These are phyloP conservation scores for Temnothorax rugatulus DNA, from an alignment of 2,888 invertebrate species.

Conservation along the genomic window DNA sequence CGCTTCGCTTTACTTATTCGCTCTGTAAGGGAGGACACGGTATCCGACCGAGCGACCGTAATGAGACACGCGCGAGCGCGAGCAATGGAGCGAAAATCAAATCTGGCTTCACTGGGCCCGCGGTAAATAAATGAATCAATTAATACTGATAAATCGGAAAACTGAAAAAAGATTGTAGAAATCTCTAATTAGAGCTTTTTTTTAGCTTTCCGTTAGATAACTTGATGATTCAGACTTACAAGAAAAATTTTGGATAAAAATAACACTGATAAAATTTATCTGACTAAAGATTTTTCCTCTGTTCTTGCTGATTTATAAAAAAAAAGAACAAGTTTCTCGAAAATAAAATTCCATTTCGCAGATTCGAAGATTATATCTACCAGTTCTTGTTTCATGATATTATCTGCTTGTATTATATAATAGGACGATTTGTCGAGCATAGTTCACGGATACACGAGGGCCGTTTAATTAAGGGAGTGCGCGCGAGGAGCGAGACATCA, in stretches of 20 bases:
- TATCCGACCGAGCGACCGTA: conserved; percentile 65
- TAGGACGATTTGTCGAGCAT: background rate
- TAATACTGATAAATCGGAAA: background rate
- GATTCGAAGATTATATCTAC: background rate
- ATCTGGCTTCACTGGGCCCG: background rate
- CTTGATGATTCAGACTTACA: background rate
- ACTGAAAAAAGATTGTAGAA: background rate
- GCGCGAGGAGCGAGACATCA: background rate
- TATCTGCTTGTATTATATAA: conserved; percentile 4
- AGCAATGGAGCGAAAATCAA: conserved; percentile 46
- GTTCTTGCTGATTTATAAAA: background rate
- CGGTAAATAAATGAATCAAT: conserved; percentile 3
- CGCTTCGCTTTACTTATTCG: conserved; percentile 78
- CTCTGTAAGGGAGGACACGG: conserved; percentile 75
- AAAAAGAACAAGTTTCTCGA: background rate
- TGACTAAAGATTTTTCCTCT: background rate
- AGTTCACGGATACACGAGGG: conserved; percentile 15
- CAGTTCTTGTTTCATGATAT: background rate
- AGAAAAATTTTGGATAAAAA: background rate
- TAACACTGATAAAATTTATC: background rate
- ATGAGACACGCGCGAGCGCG: conserved; percentile 64
- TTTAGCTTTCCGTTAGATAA: background rate
- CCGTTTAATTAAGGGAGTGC: conserved; percentile 21
- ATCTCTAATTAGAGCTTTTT: background rate
- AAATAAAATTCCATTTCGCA: background rate